A percentile compares a stretch with the other conserved stretches of the same genome.
Evolutionary conservation across 2,113 vertebrate species (phyloP).

Genomic region (Corythoichthys haematopterus): DNA sequence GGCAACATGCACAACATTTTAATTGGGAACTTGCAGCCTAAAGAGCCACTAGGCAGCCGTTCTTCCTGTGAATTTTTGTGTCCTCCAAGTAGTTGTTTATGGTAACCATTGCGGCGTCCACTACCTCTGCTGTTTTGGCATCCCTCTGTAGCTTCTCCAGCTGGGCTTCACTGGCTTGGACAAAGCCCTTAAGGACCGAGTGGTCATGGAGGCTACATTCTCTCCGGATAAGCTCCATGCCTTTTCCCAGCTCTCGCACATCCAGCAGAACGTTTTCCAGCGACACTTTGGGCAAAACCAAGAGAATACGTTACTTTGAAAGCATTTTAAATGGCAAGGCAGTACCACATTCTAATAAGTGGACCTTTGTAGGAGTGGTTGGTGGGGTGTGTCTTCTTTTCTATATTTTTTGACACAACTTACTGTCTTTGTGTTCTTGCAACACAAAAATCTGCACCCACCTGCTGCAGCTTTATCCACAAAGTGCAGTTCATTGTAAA

Average conservation of each 20-base stretch:
- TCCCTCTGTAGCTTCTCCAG: conserved; percentile 91
- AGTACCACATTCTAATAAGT: background rate
- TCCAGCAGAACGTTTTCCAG: conserved; percentile 93
- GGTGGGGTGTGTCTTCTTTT: background rate
- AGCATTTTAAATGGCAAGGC: background rate
- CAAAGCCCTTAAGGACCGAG: conserved; percentile 82
- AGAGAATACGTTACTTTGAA: background rate
- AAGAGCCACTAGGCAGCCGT: conserved; percentile 13
- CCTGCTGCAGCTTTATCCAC: conserved; percentile 96
- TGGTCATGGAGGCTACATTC: conserved; percentile 89
- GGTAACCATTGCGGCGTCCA: conserved; percentile 2
- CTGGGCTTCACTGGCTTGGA: conserved; percentile 78
- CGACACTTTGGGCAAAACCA: conserved; percentile 75
- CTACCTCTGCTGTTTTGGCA: conserved; percentile 85
- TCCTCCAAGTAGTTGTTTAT: background rate
- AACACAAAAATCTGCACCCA: conserved; percentile 38
- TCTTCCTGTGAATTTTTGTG: conserved; percentile 16
- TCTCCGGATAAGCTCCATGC: conserved; percentile 89
- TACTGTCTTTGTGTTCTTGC: background rate
- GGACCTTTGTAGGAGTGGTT: background rate
- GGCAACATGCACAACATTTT: background rate
- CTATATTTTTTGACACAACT: background rate
- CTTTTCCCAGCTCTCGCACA: conserved; percentile 89
- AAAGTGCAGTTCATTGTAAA: conserved; percentile 91
- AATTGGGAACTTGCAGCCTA: background rate